Evolutionary conservation across 2,888 invertebrate species (phyloP).

Genomic region (Polydrusus cervinus): DNA sequence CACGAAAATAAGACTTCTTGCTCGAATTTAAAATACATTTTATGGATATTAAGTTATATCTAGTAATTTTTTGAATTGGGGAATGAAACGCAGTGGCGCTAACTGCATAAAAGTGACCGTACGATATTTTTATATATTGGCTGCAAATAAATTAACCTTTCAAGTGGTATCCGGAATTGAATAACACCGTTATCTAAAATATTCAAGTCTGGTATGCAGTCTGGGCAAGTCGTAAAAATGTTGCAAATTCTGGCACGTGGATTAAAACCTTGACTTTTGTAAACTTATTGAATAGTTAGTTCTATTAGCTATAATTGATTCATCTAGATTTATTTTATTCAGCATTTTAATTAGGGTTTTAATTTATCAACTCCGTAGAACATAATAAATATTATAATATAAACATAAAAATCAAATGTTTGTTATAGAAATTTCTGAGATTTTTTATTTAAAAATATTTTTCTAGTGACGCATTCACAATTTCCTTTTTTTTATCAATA

Average conservation of each 20-base stretch:
- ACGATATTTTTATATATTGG: no score
- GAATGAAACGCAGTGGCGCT: no score
- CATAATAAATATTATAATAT: background rate
- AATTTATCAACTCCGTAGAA: background rate
- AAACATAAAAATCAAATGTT: no score
- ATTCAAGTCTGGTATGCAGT: conserved; percentile 9
- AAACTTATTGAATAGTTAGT: conserved; percentile 2
- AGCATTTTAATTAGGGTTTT: background rate
- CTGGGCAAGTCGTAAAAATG: background rate
- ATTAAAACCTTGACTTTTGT: conserved; percentile 19
- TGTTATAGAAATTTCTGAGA: no score
- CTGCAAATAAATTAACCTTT: background rate
- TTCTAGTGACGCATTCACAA: no score
- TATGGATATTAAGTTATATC: no score
- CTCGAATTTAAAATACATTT: no score
- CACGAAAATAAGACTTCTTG: no score
- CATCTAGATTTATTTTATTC: background rate
- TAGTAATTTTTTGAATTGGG: no score
- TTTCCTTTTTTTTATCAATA: no score
- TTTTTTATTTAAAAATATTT: no score
- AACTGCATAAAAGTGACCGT: no score
- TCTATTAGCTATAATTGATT: background rate
- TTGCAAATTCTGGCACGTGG: conserved; percentile 9
- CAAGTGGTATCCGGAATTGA: background rate
- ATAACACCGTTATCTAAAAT: background rate